Conservation (phyloP, 2,888 invertebrate genomes). For the Notocelia uddmanniana region DNA sequence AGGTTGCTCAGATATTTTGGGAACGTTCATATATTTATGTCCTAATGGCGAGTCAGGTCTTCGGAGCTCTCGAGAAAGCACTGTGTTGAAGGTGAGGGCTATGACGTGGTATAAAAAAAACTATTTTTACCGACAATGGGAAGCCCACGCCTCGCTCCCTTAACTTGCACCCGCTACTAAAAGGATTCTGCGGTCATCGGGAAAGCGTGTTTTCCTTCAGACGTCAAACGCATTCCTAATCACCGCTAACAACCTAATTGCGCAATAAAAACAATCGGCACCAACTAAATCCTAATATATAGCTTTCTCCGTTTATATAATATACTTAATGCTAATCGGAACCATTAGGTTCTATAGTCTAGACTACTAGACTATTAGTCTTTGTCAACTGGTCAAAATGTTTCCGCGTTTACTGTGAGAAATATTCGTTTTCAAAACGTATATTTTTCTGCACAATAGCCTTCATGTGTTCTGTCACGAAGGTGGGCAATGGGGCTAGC, state of each 20-base stretch:
- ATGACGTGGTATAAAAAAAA: too few species aligned
- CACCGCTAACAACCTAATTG: conserved; percentile 51
- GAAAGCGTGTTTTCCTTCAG: conserved; percentile 68
- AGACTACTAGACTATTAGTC: background rate
- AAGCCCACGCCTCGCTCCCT: conserved; percentile 36
- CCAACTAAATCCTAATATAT: conserved; percentile 28
- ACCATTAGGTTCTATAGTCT: too few species aligned
- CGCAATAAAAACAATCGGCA: conserved; percentile 42
- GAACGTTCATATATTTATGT: background rate
- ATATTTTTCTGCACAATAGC: conserved; percentile 2
- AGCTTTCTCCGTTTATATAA: conserved; percentile 41
- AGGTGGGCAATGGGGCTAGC: background rate
- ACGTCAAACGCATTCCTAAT: conserved; percentile 63
- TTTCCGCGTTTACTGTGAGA: conserved; percentile 12
- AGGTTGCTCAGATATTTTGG: background rate
- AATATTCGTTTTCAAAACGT: background rate
- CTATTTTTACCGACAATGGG: too few species aligned
- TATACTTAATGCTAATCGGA: background rate
- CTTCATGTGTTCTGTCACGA: conserved; percentile 1
- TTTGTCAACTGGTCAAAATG: background rate
- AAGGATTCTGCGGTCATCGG: conserved; percentile 74
- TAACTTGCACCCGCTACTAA: conserved; percentile 52
- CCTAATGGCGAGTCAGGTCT: too few species aligned
- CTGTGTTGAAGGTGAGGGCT: too few species aligned
- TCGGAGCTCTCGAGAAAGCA: too few species aligned